Conservation (phyloP, 2,797 vertebrate genomes). For the Myotis findleyi region DNA sequence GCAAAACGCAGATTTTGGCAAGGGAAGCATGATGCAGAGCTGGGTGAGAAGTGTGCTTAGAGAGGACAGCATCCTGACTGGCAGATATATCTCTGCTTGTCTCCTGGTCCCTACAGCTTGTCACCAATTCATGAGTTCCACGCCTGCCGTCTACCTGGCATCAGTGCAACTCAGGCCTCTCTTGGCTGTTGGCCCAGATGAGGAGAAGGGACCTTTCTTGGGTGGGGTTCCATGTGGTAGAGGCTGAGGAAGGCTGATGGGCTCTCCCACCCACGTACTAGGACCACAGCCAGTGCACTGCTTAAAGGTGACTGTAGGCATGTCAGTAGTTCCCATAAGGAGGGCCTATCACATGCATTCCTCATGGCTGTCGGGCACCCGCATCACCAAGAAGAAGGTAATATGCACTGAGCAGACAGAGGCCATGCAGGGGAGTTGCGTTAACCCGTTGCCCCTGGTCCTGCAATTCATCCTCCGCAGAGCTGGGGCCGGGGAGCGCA, state of each 20-base stretch:
- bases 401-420: background rate
- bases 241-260: background rate
- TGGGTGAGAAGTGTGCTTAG: background rate
- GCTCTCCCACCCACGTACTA: background rate
- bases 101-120: background rate
- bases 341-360: background rate
- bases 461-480: background rate
- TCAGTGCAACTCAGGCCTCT: background rate
- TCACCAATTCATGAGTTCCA: background rate
- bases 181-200: background rate
- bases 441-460: background rate
- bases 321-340: background rate
- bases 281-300: background rate
- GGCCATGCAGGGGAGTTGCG: fast-evolving
- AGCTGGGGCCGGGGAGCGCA: background rate
- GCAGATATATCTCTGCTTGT: background rate
- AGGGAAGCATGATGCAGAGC: background rate
- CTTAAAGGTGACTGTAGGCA: background rate
- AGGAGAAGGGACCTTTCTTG: background rate
- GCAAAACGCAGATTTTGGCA: background rate
- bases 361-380: background rate
- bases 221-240: background rate
- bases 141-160: background rate
- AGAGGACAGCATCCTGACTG: background rate
- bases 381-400: background rate